Percentiles rank a stretch among this genome's conserved stretches.
These are phyloP conservation scores for Nymphalis c-album DNA, from an alignment of 2,888 invertebrate genomes.

Conservation along the genomic window DNA sequence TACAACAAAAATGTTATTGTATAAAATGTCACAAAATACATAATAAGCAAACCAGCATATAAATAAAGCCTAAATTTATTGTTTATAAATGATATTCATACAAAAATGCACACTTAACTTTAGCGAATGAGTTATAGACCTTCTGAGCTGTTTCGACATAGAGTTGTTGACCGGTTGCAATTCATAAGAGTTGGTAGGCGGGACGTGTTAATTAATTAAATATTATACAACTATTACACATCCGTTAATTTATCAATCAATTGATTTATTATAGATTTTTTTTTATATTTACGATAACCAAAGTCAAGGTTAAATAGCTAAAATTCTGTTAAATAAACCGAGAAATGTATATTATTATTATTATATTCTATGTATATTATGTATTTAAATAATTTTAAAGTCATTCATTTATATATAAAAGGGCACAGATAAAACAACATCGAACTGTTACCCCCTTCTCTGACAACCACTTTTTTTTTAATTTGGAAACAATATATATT, in stretches of 20 bases:
- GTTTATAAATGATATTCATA: neutral
- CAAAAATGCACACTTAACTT: constrained; percentile 42
- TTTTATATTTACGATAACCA: neutral
- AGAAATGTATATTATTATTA: no score
- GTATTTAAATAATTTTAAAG: no score
- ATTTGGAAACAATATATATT: no score
- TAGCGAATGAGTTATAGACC: constrained; percentile 56
- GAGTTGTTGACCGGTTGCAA: constrained; percentile 75
- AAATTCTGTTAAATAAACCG: neutral
- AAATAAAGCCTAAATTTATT: no score
- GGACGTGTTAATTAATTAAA: constrained; percentile 29
- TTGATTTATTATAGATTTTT: neutral
- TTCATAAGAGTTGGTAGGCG: constrained; percentile 50
- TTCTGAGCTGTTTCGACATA: constrained; percentile 70
- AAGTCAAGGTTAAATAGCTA: neutral
- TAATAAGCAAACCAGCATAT: no score
- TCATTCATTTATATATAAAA: no score
- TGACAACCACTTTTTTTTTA: no score
- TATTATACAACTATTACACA: constrained; percentile 42
- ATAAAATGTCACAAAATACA: no score
- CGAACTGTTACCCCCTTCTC: no score
- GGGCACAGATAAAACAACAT: no score
- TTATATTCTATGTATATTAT: no score
- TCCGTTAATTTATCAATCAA: neutral
- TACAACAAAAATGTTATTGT: no score